Evolutionary conservation across 1,140 invertebrate genomes (phyloP), one percentile per base, ranked within the genome.

Genomic region (Harpegnathos saltator): DNA sequence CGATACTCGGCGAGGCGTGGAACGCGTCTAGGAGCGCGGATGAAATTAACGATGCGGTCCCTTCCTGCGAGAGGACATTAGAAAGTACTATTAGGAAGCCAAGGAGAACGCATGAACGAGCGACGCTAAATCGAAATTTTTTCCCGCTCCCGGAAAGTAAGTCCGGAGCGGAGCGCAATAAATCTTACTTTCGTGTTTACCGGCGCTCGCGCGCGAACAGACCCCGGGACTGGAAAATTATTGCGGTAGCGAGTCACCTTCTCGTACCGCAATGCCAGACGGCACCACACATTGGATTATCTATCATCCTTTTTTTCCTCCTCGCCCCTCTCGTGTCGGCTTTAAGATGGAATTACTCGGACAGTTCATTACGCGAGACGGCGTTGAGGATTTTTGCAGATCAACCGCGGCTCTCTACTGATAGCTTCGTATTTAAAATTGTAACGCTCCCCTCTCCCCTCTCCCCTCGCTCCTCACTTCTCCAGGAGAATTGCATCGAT

Each of bases 141-240:
- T 56, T 19, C 22, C 7, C 11, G 1, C 15, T n/a, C 19, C n/a
- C 54, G 26, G 22, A 69, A 71, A 71, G 33, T 29, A 69, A 80
- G 65, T 80, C 58, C 33, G n/a, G 22, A 19, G 22, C 22, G 65
- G 24, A 22, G 54, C 1, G 29, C 58, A 68, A 78, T 80, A 80
- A 80, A 80, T 80, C 52, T 80, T 80, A 69, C 75, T 71, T 69
- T 69, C 52, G 65, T 69, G 75, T 80, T 80, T 80, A 63, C 52
- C 52, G 48, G 50, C 26, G 5, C 22, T 14, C 9, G 24, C 17
- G 65, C 66, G n/a, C 75, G 44, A 52, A 68, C n/a, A n/a, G n/a
- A n/a, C n/a, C 33, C 0, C n/a, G 52, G 29, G n/a, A 66, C 75
- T 54, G 33, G 75, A 48, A 80, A 80, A 80, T 80, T 80, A 80